Evolutionary conservation across 2,888 invertebrate genomes (phyloP).

Genomic region (Pachydiplax longipennis): DNA sequence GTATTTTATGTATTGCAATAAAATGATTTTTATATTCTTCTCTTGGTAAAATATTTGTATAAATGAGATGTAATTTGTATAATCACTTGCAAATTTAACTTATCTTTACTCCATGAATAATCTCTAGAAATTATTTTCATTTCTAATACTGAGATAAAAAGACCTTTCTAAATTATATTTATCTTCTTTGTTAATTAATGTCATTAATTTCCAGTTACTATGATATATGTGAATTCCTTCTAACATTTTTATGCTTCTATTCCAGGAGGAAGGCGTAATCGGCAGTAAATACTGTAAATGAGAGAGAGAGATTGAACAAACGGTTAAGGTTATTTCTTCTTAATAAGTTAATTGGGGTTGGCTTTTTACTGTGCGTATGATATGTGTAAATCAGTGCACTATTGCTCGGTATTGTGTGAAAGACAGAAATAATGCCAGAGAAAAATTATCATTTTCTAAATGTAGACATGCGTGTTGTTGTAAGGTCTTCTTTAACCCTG

Average conservation of each 20-base stretch:
- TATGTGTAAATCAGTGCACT: constrained; percentile 43
- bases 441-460: constrained; percentile 34
- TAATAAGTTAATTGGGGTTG: constrained; percentile 39
- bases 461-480: constrained; percentile 43
- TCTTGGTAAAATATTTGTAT: too few species aligned
- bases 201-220: too few species aligned
- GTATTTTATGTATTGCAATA: too few species aligned
- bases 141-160: too few species aligned
- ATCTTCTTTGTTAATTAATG: too few species aligned
- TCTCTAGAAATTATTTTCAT: too few species aligned
- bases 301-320: constrained; percentile 39
- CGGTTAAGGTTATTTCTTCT: constrained; percentile 33
- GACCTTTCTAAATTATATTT: too few species aligned
- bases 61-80: too few species aligned
- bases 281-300: constrained; percentile 21
- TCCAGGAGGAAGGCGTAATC: constrained; percentile 37
- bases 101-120: too few species aligned
- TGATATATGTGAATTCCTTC: not conserved
- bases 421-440: constrained; percentile 33
- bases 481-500: constrained; percentile 35
- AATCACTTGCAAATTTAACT: too few species aligned
- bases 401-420: constrained; percentile 28
- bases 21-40: too few species aligned
- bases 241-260: not conserved
- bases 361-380: constrained; percentile 39